Evolutionary conservation across 2,113 vertebrate species (phyloP).

Genomic region (Laterallus jamaicensis): DNA sequence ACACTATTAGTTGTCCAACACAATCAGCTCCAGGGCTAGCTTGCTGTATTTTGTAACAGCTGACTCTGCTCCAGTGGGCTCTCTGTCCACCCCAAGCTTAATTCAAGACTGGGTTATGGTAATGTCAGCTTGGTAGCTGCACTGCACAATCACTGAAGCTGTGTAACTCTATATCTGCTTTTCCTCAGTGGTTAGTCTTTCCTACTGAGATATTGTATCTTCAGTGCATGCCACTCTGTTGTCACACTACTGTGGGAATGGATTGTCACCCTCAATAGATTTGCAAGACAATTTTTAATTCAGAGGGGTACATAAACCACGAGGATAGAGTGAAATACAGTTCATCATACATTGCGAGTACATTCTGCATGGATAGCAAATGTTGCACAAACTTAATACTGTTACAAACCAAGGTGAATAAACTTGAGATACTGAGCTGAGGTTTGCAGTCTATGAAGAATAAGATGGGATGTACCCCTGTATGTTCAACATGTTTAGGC

Average conservation of each 20-base stretch:
- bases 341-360: background rate
- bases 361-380: background rate
- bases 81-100: background rate
- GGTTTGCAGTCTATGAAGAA: background rate
- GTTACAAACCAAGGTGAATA: background rate
- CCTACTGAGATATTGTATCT: background rate
- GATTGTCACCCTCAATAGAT: background rate
- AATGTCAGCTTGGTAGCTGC: background rate
- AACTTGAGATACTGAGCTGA: background rate
- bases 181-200: background rate
- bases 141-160: background rate
- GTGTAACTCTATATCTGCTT: background rate
- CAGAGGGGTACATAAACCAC: background rate
- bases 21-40: background rate
- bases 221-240: background rate
- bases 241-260: background rate
- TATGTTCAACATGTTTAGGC: background rate
- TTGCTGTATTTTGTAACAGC: background rate
- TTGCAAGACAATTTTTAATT: background rate
- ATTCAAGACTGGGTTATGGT: background rate
- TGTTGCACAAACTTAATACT: background rate
- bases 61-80: background rate
- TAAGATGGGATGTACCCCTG: background rate
- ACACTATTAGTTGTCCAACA: background rate
- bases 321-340: background rate